These are phyloP conservation scores for Corapipo altera DNA, from an alignment of 2,113 vertebrate genomes.

Conservation along the genomic window DNA sequence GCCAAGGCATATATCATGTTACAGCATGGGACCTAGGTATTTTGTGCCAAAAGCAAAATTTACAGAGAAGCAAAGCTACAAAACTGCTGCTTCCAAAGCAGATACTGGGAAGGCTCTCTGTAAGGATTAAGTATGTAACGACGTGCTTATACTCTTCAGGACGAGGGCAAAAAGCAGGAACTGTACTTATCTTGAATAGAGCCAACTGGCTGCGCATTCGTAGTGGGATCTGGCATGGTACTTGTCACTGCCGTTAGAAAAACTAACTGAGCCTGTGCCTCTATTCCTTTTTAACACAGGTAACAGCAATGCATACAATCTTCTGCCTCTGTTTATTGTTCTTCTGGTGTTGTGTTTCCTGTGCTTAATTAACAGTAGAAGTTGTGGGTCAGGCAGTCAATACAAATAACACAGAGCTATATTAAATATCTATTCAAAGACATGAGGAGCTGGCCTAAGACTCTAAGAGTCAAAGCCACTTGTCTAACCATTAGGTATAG, in stretches of 20 bases:
- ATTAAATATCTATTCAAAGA: neutral
- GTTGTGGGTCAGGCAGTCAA: neutral
- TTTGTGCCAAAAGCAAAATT: neutral
- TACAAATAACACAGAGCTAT: neutral
- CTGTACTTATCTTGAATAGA: neutral
- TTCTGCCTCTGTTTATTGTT: neutral
- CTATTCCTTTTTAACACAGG: accelerated
- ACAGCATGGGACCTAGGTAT: neutral
- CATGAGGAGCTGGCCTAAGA: neutral
- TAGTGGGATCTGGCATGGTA: neutral
- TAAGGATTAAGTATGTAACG: neutral
- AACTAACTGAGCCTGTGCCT: neutral
- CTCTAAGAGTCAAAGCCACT: neutral
- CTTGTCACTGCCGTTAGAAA: neutral
- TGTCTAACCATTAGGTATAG: neutral
- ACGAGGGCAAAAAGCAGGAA: neutral
- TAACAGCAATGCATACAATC: neutral
- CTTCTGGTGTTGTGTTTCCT: neutral
- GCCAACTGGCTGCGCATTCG: neutral
- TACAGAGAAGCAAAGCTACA: neutral
- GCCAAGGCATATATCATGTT: neutral
- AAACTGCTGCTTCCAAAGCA: neutral
- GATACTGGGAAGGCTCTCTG: neutral
- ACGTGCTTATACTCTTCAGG: neutral
- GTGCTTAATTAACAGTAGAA: neutral